Evolutionary conservation across 2,797 vertebrate species (phyloP).

Genomic region (Luscinia luscinia): DNA sequence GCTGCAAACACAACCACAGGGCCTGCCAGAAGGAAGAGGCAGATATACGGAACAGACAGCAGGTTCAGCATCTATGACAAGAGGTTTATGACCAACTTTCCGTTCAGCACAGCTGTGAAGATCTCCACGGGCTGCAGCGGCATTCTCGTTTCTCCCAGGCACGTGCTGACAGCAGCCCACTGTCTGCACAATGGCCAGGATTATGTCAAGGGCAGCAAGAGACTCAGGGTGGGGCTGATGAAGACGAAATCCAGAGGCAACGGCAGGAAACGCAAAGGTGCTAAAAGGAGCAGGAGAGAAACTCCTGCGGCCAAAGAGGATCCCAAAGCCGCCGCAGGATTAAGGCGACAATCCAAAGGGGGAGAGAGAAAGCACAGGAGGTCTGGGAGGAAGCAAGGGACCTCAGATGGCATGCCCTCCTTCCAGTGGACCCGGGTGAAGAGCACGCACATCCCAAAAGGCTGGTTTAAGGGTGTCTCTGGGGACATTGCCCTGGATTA

Average conservation of each 20-base stretch:
- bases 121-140: constrained; percentile 96
- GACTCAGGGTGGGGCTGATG: constrained; percentile 90
- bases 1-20: constrained; percentile 61
- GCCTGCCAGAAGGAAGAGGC: constrained; percentile 80
- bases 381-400: constrained; percentile 19
- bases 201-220: constrained; percentile 88
- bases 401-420: constrained; percentile 77
- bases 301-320: constrained; percentile 59
- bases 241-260: constrained; percentile 85
- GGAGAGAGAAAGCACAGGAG: constrained; percentile 58
- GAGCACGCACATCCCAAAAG: constrained; percentile 91
- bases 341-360: constrained; percentile 72
- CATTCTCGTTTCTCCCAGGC: constrained; percentile 89
- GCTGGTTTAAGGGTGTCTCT: constrained; percentile 88
- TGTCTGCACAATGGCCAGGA: constrained; percentile 92
- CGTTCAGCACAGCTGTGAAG: constrained; percentile 93
- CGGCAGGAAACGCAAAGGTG: constrained; percentile 64
- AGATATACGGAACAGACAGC: constrained; percentile 93
- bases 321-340: constrained; percentile 69
- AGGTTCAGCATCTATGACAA: constrained; percentile 94
- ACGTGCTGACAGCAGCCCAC: constrained; percentile 95
- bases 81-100: constrained; percentile 89
- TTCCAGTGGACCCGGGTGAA: constrained; percentile 96
- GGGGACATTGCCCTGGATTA: constrained; percentile 87
- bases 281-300: constrained; percentile 66